Percentiles rank a stretch among this genome's conserved stretches.
Evolutionary conservation across 2,113 vertebrate species (phyloP).

Genomic region (Apodemus speciosus): DNA sequence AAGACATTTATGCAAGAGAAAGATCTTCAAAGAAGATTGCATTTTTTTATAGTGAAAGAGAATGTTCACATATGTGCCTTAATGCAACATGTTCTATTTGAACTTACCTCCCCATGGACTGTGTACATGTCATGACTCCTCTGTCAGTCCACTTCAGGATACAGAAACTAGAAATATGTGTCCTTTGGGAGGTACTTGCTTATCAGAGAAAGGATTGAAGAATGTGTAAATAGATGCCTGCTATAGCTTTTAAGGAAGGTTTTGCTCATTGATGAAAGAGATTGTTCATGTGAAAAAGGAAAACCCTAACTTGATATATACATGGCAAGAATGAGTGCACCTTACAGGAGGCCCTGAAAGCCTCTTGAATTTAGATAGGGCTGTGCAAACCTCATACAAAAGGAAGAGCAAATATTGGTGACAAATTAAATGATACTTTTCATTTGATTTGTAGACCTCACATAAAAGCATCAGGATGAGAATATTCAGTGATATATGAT

Average conservation of each 20-base stretch:
- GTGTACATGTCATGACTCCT: background rate
- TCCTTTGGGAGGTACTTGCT: background rate
- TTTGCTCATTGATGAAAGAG: background rate
- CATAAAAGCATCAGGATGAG: background rate
- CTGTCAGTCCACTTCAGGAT: background rate
- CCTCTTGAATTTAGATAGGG: background rate
- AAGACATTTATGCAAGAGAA: background rate
- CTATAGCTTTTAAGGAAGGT: background rate
- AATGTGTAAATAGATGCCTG: background rate
- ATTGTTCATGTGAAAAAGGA: background rate
- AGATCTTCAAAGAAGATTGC: background rate
- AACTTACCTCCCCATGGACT: background rate
- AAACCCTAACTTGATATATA: background rate
- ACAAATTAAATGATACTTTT: background rate
- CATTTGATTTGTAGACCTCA: background rate
- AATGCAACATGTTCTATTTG: background rate
- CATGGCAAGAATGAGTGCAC: background rate
- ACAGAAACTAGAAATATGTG: background rate
- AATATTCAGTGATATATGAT: background rate
- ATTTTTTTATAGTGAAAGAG: background rate
- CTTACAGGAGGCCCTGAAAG: background rate
- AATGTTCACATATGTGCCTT: background rate
- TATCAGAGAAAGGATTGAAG: background rate
- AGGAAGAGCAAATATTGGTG: constrained; percentile 8
- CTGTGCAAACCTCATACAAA: background rate